Evolutionary conservation across 2,113 vertebrate species (phyloP).

Genomic region (Fulica atra): DNA sequence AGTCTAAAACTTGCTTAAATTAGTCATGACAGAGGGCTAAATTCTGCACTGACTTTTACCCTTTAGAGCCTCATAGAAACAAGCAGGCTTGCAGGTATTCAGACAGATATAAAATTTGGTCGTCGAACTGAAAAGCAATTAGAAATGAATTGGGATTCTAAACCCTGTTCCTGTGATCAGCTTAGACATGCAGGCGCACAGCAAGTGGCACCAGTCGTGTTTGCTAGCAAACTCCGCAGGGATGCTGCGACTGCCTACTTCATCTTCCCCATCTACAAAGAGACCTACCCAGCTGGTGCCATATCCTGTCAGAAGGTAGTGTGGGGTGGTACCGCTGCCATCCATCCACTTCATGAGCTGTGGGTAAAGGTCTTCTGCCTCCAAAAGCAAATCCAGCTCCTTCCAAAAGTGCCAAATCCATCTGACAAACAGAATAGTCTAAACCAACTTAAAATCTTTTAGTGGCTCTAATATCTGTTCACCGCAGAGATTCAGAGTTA

Average conservation of each 20-base stretch:
- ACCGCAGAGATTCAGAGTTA: neutral
- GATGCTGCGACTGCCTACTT: neutral
- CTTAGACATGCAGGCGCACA: neutral
- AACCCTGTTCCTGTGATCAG: neutral
- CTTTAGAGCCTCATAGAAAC: neutral
- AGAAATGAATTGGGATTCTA: neutral
- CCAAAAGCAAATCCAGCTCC: neutral
- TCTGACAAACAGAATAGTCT: neutral
- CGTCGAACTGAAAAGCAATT: neutral
- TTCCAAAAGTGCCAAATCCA: neutral
- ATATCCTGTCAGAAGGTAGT: neutral
- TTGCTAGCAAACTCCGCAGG: neutral
- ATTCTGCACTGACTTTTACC: neutral
- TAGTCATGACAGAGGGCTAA: neutral
- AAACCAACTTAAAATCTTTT: neutral
- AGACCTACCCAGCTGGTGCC: neutral
- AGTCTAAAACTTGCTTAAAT: constrained; percentile 37
- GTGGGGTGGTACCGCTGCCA: neutral
- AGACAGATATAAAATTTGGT: neutral
- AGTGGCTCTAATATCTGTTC: neutral
- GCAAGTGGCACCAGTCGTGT: neutral
- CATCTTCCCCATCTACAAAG: neutral
- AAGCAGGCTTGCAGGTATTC: neutral
- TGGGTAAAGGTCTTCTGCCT: neutral
- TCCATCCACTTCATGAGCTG: neutral